Conservation (phyloP, 2,113 vertebrate genomes). For the Vireo altiloquus region DNA sequence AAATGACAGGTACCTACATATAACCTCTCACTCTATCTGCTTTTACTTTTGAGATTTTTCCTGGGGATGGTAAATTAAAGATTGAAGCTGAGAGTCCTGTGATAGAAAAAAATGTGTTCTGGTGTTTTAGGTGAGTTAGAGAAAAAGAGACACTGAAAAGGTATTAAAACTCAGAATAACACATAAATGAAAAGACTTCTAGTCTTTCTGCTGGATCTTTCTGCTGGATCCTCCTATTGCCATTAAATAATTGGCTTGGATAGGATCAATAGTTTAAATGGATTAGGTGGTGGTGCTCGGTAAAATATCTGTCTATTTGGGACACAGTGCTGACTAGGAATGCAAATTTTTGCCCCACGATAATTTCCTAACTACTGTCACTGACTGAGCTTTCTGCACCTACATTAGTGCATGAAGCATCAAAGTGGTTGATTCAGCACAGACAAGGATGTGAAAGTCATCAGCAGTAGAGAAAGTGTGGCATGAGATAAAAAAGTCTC, state of each 20-base stretch:
- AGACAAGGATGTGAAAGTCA: neutral
- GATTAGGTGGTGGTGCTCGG: neutral
- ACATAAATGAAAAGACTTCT: neutral
- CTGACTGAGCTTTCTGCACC: neutral
- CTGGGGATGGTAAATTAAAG: neutral
- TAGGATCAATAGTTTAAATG: neutral
- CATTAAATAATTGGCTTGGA: neutral
- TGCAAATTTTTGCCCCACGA: neutral
- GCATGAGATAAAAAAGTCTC: neutral
- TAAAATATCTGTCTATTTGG: neutral
- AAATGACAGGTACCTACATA: neutral
- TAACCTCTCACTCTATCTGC: neutral
- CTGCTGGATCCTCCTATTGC: neutral
- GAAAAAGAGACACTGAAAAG: neutral
- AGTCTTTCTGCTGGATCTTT: neutral
- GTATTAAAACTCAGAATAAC: neutral
- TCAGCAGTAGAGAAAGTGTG: neutral
- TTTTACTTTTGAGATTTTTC: neutral
- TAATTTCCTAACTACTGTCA: neutral
- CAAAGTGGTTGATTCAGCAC: neutral
- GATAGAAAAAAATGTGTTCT: neutral
- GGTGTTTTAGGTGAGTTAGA: neutral
- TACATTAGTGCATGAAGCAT: neutral
- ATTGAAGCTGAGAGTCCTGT: neutral
- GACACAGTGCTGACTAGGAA: neutral